A percentile compares a stretch with the other conserved stretches of the same genome.
Conservation (phyloP, 2,888 invertebrate species). For the Stramonita haemastoma region DNA sequence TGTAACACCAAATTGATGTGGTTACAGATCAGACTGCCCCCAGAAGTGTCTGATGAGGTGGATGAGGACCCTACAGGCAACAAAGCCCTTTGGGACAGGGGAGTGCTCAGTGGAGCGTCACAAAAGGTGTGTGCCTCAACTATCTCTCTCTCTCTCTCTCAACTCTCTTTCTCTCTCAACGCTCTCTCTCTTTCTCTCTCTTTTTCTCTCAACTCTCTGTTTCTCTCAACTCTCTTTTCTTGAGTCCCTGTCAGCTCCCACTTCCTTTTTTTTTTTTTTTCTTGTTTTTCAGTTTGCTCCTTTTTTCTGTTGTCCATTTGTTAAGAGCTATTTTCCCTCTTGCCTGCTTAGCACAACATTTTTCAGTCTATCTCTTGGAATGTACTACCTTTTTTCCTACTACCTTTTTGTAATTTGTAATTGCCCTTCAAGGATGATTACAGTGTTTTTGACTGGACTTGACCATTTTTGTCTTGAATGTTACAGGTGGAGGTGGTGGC, state of each 20-base stretch:
- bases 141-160: too few relatives aligned
- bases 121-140: constrained; percentile 88
- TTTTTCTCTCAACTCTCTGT: neutral
- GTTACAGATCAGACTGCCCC: constrained; percentile 81
- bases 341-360: too few relatives aligned
- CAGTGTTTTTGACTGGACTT: neutral
- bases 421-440: too few relatives aligned
- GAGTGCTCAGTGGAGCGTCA: constrained; percentile 95
- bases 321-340: too few relatives aligned
- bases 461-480: neutral
- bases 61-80: constrained; percentile 99
- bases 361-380: too few relatives aligned
- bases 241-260: neutral
- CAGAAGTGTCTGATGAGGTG: constrained; percentile 96
- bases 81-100: constrained; percentile 94
- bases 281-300: neutral
- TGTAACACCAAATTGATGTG: neutral
- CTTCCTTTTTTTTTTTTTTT: neutral
- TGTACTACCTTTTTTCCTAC: too few relatives aligned
- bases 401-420: too few relatives aligned
- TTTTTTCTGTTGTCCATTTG: neutral
- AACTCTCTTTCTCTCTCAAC: too few relatives aligned
- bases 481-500: constrained; percentile 86
- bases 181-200: too few relatives aligned
- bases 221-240: too few relatives aligned